phyloP scores from a whole-genome alignment of 2,888 invertebrate species.

The Schizotus pectinicornis region DNA sequence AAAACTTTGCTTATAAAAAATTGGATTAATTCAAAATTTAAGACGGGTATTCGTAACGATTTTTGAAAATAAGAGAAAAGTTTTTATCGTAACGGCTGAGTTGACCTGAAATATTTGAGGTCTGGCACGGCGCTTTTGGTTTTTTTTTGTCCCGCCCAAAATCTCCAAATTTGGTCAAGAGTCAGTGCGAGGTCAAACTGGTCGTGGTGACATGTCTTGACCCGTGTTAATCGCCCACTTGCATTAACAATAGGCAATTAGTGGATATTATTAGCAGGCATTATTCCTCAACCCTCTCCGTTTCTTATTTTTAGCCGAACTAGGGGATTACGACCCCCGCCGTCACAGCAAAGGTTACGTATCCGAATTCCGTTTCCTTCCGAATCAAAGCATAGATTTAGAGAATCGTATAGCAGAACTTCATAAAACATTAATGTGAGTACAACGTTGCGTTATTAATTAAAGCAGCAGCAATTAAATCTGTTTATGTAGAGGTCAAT shows the following conservation, averaged over 20 bases:
- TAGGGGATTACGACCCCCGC: conserved; percentile 92
- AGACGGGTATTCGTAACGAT: too few species aligned
- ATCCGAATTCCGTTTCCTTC: conserved; percentile 91
- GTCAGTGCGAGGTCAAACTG: too few species aligned
- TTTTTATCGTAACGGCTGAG: too few species aligned
- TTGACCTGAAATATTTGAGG: too few species aligned
- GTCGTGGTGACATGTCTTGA: too few species aligned
- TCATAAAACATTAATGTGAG: conserved; percentile 87
- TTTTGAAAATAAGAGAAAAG: too few species aligned
- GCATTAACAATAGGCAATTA: neutral
- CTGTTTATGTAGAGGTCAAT: conserved; percentile 72
- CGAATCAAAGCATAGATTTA: conserved; percentile 90
- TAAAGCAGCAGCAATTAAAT: conserved; percentile 8
- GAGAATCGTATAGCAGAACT: conserved; percentile 87
- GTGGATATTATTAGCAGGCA: neutral
- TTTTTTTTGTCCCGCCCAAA: too few species aligned
- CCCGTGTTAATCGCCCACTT: too few species aligned
- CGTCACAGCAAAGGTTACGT: conserved; percentile 90
- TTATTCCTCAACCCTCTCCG: too few species aligned
- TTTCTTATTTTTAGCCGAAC: conserved; percentile 74
- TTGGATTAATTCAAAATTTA: too few species aligned
- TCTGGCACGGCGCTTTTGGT: too few species aligned
- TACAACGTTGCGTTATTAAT: conserved; percentile 35
- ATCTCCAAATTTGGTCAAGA: too few species aligned
- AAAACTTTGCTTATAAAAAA: conserved; percentile 2